Evolutionary conservation across 1,140 invertebrate species (phyloP), one percentile per base, ranked within the genome.

Genomic region (Zeugodacus cucurbitae): DNA sequence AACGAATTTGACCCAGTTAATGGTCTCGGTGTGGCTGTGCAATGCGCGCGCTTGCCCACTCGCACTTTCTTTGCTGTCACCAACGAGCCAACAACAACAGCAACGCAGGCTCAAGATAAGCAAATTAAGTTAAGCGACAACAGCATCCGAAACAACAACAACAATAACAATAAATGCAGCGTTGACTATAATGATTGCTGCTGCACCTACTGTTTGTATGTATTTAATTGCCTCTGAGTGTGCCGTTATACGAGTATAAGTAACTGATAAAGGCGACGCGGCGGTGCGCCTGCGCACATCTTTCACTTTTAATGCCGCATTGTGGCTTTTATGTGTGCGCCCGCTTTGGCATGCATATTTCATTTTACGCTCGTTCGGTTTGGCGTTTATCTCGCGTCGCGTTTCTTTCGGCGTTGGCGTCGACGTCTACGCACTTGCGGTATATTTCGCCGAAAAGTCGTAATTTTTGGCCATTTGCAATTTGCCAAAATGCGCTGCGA

Each of bases 281-380:
- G 37, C 37, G 17, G 34, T 6, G n/a, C 8, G 20, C 74, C 11
- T 82, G 74, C 74, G 41, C 37, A 48, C 41, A 26, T 82, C 41
- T 82, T 82, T 82, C 74, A 82, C 74, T 82, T 82, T 82, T 82
- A 82, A 82, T 48, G 74, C 37, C 41, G 41, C 74, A 70, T 54
- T 10, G 14, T 54, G 48, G 48, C 26, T 48, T 17, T 14, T 54
- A 26, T 70, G 34, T 82, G 37, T n/a, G n/a, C 8, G 20, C n/a
- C n/a, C 26, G 48, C 22, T 82, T 26, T 82, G 58, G 58, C 22
- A 74, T 29, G 62, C 14, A 74, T 74, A 37, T 74, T 22, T 74
- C 41, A 20, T 17, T 17, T 74, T 74, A 41, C 34, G 17, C 14
- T 74, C 34, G 32, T 22, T 74, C 67, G 2, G 34, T 41, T n/a